Evolutionary conservation across 2,797 vertebrate species (phyloP), one percentile per base, ranked within the genome.

Genomic region (Molothrus aeneus): DNA sequence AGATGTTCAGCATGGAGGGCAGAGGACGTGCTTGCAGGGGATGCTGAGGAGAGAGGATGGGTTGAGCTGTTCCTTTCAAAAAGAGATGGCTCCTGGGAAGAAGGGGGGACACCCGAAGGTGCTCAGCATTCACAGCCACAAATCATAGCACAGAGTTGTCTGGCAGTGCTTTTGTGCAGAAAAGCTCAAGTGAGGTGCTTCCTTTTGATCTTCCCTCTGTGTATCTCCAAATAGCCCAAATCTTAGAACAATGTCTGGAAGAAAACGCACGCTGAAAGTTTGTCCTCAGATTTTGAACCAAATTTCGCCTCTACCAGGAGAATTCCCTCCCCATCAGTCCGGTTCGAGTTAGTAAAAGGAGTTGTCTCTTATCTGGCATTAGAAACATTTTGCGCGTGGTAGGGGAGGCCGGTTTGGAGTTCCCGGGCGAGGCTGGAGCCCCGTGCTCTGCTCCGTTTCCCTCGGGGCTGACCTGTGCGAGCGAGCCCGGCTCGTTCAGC

Each of bases 401-500:
- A 2, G 25, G 32, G 48, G 28, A 17, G 40, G 34, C 53, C 7
- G 13, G 5, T 64, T 45, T 56, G 8, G 24, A 29, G 34, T 17
- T 89, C 12, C 22, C 16, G 0, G 2, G 7, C 3, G 72, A 10
- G 29, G 72, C 34, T 45, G 15, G 8, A 19, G 0, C 51, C 24
- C 32, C 9, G 15, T 3, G 21, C 2, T 15, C 1, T 1, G 15
- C 4, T 21, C 7, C 0, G 9, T 10, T 45, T 28, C 68, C 10
- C 6, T 3, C 24, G 2, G 60, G 11, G 40, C n/a, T 22, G 53
- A 3, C 2, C 3, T 6, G 13, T 0, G 42, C 25, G 2, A 2
- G 0, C n/a, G 0, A 17, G 26, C n/a, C 32, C 20, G 0, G 14
- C 2, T 1, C 3, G 22, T 17, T 14, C 25, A 34, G 7, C 28